Evolutionary conservation across 1,140 invertebrate genomes (phyloP), one percentile per base, ranked within the genome.

Genomic region (Phymastichus coffea): DNA sequence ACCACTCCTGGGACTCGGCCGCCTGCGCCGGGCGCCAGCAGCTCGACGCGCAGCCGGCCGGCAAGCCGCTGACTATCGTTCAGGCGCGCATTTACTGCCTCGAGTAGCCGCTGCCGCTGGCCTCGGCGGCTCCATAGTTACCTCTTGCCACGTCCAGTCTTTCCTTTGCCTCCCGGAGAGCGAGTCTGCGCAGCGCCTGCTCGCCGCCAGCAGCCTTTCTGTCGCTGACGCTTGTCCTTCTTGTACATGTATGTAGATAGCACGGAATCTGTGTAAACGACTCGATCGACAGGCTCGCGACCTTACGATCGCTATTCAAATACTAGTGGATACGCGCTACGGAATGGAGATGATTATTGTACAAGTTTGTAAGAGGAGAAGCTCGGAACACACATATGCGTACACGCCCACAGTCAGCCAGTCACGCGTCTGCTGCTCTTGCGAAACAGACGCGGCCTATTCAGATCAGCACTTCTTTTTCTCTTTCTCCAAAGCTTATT

Each of bases 221-320:
- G n/a, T n/a, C n/a, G n/a, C n/a, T n/a, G n/a, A n/a, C n/a, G n/a
- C 22, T 75, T 70, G 63, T 68, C 66, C 68, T 48, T 41, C 46
- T 47, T 68, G 65, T 76, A 72, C 72, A 76, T 66, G 75, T 75
- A 75, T 76, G 74, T 76, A 76, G 71, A 75, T 76, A 73, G 68
- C 70, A 67, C 51, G 54, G 25, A 40, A 37, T n/a, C n/a, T n/a
- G n/a, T 47, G 48, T 46, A 28, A 46, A 46, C 28, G 57, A 46
- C 22, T 47, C 40, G 43, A 60, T 41, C n/a, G n/a, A 37, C 3
- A 37, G 35, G 35, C n/a, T n/a, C n/a, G n/a, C n/a, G n/a, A n/a
- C n/a, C n/a, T n/a, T n/a, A n/a, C n/a, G n/a, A n/a, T n/a, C n/a
- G n/a, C n/a, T n/a, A n/a, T n/a, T n/a, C n/a, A n/a, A n/a, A n/a